Conservation (phyloP, 2,113 vertebrate genomes). For the Vireo altiloquus region DNA sequence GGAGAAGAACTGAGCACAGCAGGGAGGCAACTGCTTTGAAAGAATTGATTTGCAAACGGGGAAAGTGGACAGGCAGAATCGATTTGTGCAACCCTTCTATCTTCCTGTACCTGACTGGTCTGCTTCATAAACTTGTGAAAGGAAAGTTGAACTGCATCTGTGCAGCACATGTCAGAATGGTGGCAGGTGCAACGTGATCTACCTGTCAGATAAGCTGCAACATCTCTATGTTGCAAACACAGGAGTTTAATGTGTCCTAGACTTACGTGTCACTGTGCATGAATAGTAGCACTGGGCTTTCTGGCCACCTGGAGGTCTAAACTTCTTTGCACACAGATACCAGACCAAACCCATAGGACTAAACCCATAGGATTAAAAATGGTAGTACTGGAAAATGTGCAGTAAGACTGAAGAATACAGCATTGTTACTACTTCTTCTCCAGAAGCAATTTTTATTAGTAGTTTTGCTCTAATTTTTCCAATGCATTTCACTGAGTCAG, state of each 20-base stretch:
- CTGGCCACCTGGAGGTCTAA: neutral
- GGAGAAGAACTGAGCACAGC: neutral
- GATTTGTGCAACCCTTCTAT: neutral
- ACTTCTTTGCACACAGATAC: neutral
- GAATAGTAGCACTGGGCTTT: neutral
- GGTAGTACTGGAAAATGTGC: neutral
- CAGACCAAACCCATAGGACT: neutral
- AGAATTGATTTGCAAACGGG: neutral
- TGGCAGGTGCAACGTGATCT: fast-evolving
- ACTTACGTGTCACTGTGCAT: neutral
- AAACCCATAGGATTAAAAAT: neutral
- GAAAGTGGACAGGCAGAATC: neutral
- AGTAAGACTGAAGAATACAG: neutral
- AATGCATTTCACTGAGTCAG: neutral
- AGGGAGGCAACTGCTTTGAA: neutral
- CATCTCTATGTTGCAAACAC: fast-evolving
- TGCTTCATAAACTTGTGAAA: neutral
- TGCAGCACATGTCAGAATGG: neutral
- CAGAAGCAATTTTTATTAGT: neutral
- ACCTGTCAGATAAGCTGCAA: neutral
- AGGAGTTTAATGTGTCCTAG: neutral
- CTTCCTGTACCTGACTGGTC: neutral
- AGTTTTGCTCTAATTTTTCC: neutral
- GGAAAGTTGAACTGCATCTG: neutral
- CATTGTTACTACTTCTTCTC: neutral